Percentiles rank a stretch among this genome's conserved stretches.
phyloP scores from a whole-genome alignment of 2,888 invertebrate species.

The Platypus cylindrus region DNA sequence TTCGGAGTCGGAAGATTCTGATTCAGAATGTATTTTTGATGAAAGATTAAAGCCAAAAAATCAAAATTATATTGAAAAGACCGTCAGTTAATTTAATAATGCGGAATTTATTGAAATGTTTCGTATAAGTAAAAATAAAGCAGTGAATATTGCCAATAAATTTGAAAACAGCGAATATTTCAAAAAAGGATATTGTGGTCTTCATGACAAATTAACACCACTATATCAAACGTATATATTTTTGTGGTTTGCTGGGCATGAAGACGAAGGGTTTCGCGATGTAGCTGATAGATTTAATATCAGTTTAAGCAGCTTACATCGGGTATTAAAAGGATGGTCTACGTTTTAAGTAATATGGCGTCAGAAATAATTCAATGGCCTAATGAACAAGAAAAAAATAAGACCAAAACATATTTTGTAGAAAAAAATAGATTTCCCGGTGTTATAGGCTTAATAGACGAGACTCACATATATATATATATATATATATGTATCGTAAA shows the following conservation, averaged over 20 bases:
- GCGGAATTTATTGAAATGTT: slow-evolving; percentile 14
- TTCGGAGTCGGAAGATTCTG: neutral
- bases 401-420: neutral
- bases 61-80: slow-evolving; percentile 13
- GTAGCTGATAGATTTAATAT: slow-evolving; percentile 5
- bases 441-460: slow-evolving; percentile 1
- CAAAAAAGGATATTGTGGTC: neutral
- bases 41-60: slow-evolving; percentile 5
- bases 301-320: neutral
- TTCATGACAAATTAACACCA: no score
- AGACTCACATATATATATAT: neutral
- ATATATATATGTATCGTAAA: no score
- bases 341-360: slow-evolving; percentile 1
- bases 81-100: slow-evolving; percentile 13
- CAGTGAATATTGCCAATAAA: neutral
- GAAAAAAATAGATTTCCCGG: slow-evolving; percentile 2
- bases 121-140: neutral
- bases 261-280: slow-evolving; percentile 1
- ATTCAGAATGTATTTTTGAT: slow-evolving; percentile 2
- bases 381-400: slow-evolving; percentile 1
- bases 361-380: neutral
- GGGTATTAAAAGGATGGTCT: slow-evolving; percentile 3
- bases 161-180: neutral
- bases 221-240: neutral
- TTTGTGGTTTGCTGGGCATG: slow-evolving; percentile 4